Base-by-base conservation (phyloP, 2,797 vertebrate genomes). In the Cossypha caffra region DNA sequence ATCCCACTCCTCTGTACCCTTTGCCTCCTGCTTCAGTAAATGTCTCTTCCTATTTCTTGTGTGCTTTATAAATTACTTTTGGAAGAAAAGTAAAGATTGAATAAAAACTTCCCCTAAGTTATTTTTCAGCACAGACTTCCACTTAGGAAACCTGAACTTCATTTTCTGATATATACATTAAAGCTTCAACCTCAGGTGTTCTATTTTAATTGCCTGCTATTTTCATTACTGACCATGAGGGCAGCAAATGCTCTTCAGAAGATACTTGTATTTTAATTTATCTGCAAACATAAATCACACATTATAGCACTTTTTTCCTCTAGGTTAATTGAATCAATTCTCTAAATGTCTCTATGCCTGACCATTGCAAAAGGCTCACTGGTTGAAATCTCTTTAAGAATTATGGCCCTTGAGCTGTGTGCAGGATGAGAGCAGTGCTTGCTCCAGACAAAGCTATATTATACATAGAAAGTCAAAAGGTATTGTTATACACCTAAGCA, bases 261-360 rank as follows among this genome's bases (percentile, higher is more conserved):
- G 95, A 97, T 95, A 97, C 97, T 97, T 95, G 83, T 93, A 78
- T 96, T 97, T 96, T 97, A 97, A 98, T 98, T 98, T 97, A 97
- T 98, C 97, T 97, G 92, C 96, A 93, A 95, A 96, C 94, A 98
- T 98, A 97, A 98, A 98, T 98, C 97, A 98, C 85, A 91, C 58
- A 29, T 96, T 96, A 97, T 91, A 94, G 97, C 97, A 88, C 89
- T 92, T 95, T 97, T 93, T 94, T 31, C 87, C 78, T 95, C 95
- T 61, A 80, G 93, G 96, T 95, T 98, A 98, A 98, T 98, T 97
- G 97, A 97, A 98, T 97, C 93, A 96, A 95, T 97, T 97, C 95
- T 91, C 96, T 96, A 97, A 97, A 97, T 96, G 97, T 96, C 95
- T 95, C 87, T 92, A 72, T 85, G 89, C 79, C 79, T 94, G 94